A percentile compares a stretch with the other conserved stretches of the same genome.
Evolutionary conservation across 1,140 invertebrate genomes (phyloP).

Genomic region (Spodoptera frugiperda): DNA sequence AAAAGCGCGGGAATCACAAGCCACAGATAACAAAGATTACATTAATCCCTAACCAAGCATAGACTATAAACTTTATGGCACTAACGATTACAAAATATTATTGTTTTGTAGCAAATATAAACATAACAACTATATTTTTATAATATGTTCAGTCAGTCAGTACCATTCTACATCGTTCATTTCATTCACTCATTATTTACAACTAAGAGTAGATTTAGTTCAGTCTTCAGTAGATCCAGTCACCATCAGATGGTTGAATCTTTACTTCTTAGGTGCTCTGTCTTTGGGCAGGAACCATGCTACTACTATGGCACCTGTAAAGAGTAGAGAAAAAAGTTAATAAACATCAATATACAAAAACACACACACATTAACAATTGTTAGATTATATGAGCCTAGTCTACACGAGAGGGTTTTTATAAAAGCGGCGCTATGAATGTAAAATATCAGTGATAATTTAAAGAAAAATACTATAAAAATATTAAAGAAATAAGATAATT

Average conservation of each 20-base stretch:
- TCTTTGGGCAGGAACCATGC: constrained; percentile 76
- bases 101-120: not conserved
- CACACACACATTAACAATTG: too few species aligned
- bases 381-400: too few species aligned
- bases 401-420: too few species aligned
- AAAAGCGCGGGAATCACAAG: too few species aligned
- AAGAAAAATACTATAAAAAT: too few species aligned
- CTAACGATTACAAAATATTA: constrained; percentile 15
- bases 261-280: constrained; percentile 62
- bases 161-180: not conserved
- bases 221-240: constrained; percentile 39
- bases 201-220: constrained; percentile 14
- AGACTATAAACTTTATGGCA: not conserved
- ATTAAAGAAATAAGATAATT: too few species aligned
- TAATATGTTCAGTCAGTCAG: constrained; percentile 33
- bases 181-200: constrained; percentile 14
- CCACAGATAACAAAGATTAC: not conserved
- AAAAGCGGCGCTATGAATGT: too few species aligned
- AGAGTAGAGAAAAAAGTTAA: not conserved
- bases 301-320: constrained; percentile 71
- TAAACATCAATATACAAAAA: too few species aligned
- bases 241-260: not conserved
- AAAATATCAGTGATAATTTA: too few species aligned
- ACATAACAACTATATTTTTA: not conserved
- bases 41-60: not conserved